Conservation (phyloP, 1,140 invertebrate genomes). For the Habropoda laboriosa region DNA sequence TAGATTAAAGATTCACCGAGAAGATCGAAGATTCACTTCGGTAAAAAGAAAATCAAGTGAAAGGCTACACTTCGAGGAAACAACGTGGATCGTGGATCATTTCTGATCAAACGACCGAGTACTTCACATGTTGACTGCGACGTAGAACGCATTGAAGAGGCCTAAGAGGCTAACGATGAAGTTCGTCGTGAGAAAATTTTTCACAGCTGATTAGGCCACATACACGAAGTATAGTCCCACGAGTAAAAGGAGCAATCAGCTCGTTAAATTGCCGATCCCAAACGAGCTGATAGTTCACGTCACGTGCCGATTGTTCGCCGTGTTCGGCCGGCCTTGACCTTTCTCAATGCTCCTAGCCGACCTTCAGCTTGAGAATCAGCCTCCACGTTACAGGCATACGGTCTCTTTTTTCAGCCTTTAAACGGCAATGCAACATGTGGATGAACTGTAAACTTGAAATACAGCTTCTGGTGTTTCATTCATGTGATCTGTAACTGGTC, state of each 20-base stretch:
- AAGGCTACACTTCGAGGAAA: background rate
- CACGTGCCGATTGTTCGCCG: slow-evolving; percentile 21
- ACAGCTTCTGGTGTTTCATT: no score
- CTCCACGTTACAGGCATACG: no score
- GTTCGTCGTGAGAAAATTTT: slow-evolving; percentile 8
- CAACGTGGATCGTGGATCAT: background rate
- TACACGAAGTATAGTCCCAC: background rate
- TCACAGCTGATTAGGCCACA: slow-evolving; percentile 5
- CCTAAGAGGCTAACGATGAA: slow-evolving; percentile 6
- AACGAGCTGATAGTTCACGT: slow-evolving; percentile 9
- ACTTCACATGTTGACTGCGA: background rate
- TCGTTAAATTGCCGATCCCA: slow-evolving; percentile 30
- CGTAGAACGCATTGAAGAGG: background rate
- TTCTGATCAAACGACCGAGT: background rate
- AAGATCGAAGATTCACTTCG: background rate
- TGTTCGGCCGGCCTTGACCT: slow-evolving; percentile 43
- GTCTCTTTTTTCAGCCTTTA: background rate
- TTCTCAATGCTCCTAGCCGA: slow-evolving; percentile 27
- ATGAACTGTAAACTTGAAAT: no score
- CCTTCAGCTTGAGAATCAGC: slow-evolving; percentile 12
- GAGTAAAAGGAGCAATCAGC: slow-evolving; percentile 23
- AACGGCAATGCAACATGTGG: background rate
- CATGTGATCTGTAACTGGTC: no score
- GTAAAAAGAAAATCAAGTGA: background rate
- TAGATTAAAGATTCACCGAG: background rate